Evolutionary conservation across 2,113 vertebrate species (phyloP), one percentile per base, ranked within the genome.

Genomic region (Macheiramphus alcinus): DNA sequence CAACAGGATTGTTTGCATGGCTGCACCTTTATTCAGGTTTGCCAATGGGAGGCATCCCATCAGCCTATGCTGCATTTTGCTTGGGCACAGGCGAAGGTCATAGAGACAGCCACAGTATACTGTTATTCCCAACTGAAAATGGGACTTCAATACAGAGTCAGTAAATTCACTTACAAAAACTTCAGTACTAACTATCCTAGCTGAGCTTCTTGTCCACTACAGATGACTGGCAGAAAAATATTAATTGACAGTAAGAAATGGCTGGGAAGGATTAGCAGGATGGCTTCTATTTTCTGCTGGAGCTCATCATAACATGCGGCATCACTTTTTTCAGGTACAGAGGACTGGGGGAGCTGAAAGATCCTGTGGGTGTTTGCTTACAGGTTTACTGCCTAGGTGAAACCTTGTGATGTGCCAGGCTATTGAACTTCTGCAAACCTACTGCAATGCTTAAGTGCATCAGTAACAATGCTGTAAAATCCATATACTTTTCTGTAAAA

Each of bases 1-100:
- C 7, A 47, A 31, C 8, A 23, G 29, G 50, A 42, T 8, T 42
- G 31, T 59, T 53, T 26, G 12, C 27, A 14, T 5, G 26, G 9
- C 40, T 50, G 47, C 23, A 31, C 10, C 25, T 48, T 52, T 38
- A 14, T 18, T 50, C 32, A 40, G 15, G 18, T 50, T 80, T 52
- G 15, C 25, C 8, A 40, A 5, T 11, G 11, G 55, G 32, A 43
- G 9, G 11, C 68, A 55, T 84, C 45, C 26, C 23, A 5, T 38
- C n/a, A 48, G 13, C 40, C 38, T 21, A 5, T 1, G 0, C 19
- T 11, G 26, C 0, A 1, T 43, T 72, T 72, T 31, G 11, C 45
- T 67, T 23, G 23, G 53, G n/a, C 18, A 55, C 16, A 55, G 61
- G 27, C 0, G 0, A 56, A 67, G 16, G 38, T 71, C 21, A 13